Base-by-base conservation (phyloP, 2,113 vertebrate genomes). In the Odontophorus gujanensis region DNA sequence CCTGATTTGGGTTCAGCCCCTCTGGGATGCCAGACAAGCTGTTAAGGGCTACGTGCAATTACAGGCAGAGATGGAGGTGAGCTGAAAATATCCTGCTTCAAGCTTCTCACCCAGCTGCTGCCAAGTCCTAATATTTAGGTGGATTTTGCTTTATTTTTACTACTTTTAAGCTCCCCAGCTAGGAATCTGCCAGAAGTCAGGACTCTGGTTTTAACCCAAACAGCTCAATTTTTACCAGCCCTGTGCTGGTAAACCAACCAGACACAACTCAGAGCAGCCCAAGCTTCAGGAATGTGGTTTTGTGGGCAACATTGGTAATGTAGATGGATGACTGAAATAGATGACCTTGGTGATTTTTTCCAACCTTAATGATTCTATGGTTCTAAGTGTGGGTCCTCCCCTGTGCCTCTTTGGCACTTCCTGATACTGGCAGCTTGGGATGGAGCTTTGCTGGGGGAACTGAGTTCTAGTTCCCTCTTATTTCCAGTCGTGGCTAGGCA, bases 101-200 rank as follows among this genome's bases (percentile, higher is more conserved):
- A 86, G 83, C 17, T 62, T 83, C 74, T 34, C 11, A 20, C 61
- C 86, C 42, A n/a, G 36, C 80, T 94, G 42, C 85, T 96, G 90
- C 90, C 93, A 88, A 78, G 24, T 77, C 61, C 10, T 72, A 20
- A 84, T 71, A 6, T 90, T 88, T 86, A 78, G 57, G 73, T 94
- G 57, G 79, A 50, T 90, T 92, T 94, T 74, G 58, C 90, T 91
- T 91, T 45, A 61, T 28, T 92, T 92, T 74, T 73, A 17, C 55
- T 83, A 66, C 55, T 77, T 83, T 85, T 30, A 86, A 84, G 69
- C 69, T 92, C 40, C 53, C 51, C 14, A 30, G 7, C 57, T 94
- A 85, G 79, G 72, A 74, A 78, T 62, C 43, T 72, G 90, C 65
- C 73, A 72, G 51, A 80, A 75, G 32, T 71, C 24, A 71, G 55